Base-by-base conservation (phyloP, 2,888 invertebrate genomes). In the Tetrapedia diversipes region DNA sequence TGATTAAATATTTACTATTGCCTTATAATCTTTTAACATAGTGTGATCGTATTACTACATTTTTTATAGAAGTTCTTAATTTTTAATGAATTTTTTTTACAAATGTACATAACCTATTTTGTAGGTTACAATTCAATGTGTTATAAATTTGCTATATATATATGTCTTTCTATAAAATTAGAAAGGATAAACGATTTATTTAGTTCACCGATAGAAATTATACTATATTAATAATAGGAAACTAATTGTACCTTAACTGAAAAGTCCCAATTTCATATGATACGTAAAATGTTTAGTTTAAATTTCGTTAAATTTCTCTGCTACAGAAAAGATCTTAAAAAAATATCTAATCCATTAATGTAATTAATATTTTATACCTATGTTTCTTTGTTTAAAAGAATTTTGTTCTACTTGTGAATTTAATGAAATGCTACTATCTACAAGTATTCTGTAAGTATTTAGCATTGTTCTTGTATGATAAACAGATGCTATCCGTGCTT, bases 71-170 rank as follows among this genome's bases (percentile, higher is more conserved):
- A 10, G 29, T 4, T 27, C 2, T 54, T 29, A 16, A 7, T 14
- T 16, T 3, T 19, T 43, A 16, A 11, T 11, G 7, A 3, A 0
- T 16, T 7, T 4, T 8, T 29, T 8, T 11, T 29, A 7, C 29
- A 14, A 32, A 19, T n/a, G 41, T 19, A 53, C 34, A 53, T 64
- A 69, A 69, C 68, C 53, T 63, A 68, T 34, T 24, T 45, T 19
- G 16, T 34, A 24, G 14, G 19, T 53, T 53, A n/a, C 2, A 27
- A n/a, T 19, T 2, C 19, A 49, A 37, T 16, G 27, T 10, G 32
- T 43, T 39, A n/a, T n/a, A n/a, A n/a, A n/a, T n/a, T n/a, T n/a
- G n/a, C n/a, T n/a, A n/a, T 53, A 16, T 11, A 16, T 22, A 11
- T 11, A 32, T 41, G 19, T 27, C 4, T 29, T 32, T 14, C 19